Base-by-base conservation (phyloP, 2,113 vertebrate genomes). In the Rhinogobius similis region DNA sequence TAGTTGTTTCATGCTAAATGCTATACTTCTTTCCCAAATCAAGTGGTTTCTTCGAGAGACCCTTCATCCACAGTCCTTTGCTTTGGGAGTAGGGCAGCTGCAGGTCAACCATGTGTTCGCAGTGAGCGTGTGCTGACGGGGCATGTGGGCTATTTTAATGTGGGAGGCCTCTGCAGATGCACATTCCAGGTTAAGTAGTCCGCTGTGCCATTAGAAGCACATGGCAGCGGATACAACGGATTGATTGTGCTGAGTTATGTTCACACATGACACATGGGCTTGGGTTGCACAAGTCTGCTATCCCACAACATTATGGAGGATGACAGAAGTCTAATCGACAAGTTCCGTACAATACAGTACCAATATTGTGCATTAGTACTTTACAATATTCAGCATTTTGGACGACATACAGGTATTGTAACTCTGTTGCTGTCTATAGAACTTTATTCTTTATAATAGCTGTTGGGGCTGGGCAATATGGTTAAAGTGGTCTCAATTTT, bases 71-170 rank as follows among this genome's bases (percentile, higher is more conserved):
- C 72, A 16, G 70, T 1, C 64, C 46, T 44, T 72, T 41, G n/a
- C 18, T 62, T 70, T 10, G 59, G 72, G 38, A 63, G 62, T 24
- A 43, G 59, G 38, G 83, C 90, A 92, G 88, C 88, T 92, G 88
- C 81, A 52, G 3, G 46, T 69, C 62, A 13, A 13, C 74, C 80
- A 56, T 81, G 81, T 43, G 71, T 64, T 26, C 52, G 69, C 82
- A 62, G 72, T 62, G 58, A 52, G 67, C 62, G 68, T 32, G 77
- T 80, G 86, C 90, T 92, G 90, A 91, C 87, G 66, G 72, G 70
- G 87, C 90, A 82, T 20, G 75, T 62, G 1, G 82, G 77, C 81
- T 89, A 88, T 91, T 91, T 91, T 91, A 92, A 91, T 84, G 86
- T 77, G 71, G 68, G 80, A 82, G 82, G 81, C 83, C 69, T 78